These are phyloP conservation scores for Heliconius nattereri DNA, from an alignment of 1,140 invertebrate genomes.

Conservation along the genomic window DNA sequence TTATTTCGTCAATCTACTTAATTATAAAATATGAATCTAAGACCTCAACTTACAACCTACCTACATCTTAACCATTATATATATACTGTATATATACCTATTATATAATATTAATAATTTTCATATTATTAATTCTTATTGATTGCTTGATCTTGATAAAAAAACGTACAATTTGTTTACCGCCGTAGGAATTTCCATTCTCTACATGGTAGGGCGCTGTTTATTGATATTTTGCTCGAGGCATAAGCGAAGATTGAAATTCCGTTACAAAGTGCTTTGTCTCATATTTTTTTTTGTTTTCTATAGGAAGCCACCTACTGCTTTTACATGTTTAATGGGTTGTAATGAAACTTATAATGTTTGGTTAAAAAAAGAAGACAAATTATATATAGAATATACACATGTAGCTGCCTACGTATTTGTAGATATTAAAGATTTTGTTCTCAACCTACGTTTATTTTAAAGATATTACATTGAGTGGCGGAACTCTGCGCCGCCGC, in stretches of 20 bases:
- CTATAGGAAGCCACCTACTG: slow-evolving; percentile 23
- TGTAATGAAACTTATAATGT: not conserved
- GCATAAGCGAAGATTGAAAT: slow-evolving; percentile 41
- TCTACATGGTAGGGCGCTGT: slow-evolving; percentile 36
- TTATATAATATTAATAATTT: not conserved
- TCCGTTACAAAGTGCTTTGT: slow-evolving; percentile 41
- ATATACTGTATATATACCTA: not conserved
- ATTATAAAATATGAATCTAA: too few species aligned
- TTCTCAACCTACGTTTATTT: too few species aligned
- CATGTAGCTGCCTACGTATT: too few species aligned
- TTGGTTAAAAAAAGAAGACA: not conserved
- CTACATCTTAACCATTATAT: not conserved
- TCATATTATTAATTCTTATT: slow-evolving; percentile 9
- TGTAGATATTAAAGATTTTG: too few species aligned
- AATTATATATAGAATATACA: not conserved
- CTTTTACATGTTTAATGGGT: slow-evolving; percentile 9
- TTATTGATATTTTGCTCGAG: slow-evolving; percentile 44
- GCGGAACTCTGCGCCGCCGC: too few species aligned
- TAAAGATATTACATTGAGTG: too few species aligned
- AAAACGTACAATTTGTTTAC: slow-evolving; percentile 17
- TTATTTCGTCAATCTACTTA: too few species aligned
- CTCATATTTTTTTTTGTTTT: slow-evolving; percentile 22
- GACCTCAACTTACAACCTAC: not conserved
- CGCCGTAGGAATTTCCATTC: slow-evolving; percentile 35
- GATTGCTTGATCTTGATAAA: slow-evolving; percentile 13